These are phyloP conservation scores for Synergus gifuensis DNA, from an alignment of 2,888 invertebrate genomes.

Conservation along the genomic window DNA sequence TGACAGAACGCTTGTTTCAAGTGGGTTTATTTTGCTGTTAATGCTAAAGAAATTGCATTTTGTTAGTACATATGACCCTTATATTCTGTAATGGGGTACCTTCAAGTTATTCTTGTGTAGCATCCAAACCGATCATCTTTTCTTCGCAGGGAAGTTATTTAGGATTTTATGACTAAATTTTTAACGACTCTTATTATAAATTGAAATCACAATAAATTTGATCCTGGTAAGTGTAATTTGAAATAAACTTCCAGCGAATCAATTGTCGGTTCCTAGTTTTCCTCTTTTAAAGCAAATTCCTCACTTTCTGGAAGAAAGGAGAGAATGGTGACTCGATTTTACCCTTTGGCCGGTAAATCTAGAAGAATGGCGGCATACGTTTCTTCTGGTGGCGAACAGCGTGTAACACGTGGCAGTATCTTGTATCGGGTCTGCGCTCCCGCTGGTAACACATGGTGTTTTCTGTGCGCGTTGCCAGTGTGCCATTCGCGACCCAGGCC, in stretches of 20 bases:
- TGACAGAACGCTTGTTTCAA: too few species aligned
- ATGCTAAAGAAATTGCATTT: too few species aligned
- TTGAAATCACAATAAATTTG: too few species aligned
- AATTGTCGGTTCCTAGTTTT: not conserved
- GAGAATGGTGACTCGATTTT: conserved; percentile 7
- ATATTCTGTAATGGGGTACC: too few species aligned
- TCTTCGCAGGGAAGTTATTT: not conserved
- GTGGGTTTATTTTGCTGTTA: too few species aligned
- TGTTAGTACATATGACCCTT: too few species aligned
- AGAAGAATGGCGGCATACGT: conserved; percentile 67
- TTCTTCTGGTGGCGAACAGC: conserved; percentile 77
- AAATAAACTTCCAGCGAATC: too few species aligned
- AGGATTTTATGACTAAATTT: not conserved
- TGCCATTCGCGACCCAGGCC: conserved; percentile 47
- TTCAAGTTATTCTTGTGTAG: too few species aligned
- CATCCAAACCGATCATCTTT: too few species aligned
- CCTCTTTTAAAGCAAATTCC: not conserved
- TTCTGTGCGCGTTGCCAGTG: conserved; percentile 60
- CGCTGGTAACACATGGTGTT: conserved; percentile 73
- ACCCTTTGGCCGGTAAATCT: conserved; percentile 47
- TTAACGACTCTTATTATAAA: not conserved
- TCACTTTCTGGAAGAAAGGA: not conserved
- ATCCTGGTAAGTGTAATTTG: too few species aligned
- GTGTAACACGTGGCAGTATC: conserved; percentile 78
- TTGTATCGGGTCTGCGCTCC: conserved; percentile 75